A percentile compares a stretch with the other conserved stretches of the same genome.
phyloP scores from a whole-genome alignment of 2,888 invertebrate genomes.

The Protodeltote pygarga region DNA sequence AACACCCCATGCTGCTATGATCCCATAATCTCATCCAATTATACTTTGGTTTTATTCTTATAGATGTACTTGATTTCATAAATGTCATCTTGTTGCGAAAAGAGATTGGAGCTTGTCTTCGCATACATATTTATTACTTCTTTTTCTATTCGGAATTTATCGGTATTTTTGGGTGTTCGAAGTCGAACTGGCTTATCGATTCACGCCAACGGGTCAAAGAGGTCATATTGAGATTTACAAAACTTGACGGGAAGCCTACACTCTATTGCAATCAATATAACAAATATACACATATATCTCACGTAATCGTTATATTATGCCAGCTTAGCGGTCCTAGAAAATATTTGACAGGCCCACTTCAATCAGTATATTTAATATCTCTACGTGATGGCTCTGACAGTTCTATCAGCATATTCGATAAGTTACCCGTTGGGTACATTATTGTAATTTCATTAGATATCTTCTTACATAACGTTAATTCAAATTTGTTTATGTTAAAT shows the following conservation, averaged over 20 bases:
- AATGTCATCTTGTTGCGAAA: slow-evolving; percentile 18
- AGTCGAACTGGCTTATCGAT: slow-evolving; percentile 3
- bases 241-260: not conserved
- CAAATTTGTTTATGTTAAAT: slow-evolving; percentile 26
- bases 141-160: not conserved
- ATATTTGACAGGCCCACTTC: slow-evolving; percentile 27
- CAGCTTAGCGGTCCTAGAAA: slow-evolving; percentile 6
- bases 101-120: slow-evolving; percentile 13
- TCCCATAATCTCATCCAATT: slow-evolving; percentile 55
- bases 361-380: slow-evolving; percentile 29
- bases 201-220: not conserved
- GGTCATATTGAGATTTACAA: slow-evolving; percentile 13
- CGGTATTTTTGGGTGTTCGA: not conserved
- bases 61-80: slow-evolving; percentile 32
- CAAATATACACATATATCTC: slow-evolving; percentile 6
- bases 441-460: slow-evolving; percentile 36
- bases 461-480: slow-evolving; percentile 27
- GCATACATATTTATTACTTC: slow-evolving; percentile 6
- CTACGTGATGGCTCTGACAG: slow-evolving; percentile 24
- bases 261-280: not conserved
- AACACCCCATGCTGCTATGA: slow-evolving; percentile 68
- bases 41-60: slow-evolving; percentile 54
- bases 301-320: slow-evolving; percentile 14
- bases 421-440: slow-evolving; percentile 23
- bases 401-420: slow-evolving; percentile 25